Base-by-base conservation (phyloP, 2,888 invertebrate genomes). In the Philaethria dido region DNA sequence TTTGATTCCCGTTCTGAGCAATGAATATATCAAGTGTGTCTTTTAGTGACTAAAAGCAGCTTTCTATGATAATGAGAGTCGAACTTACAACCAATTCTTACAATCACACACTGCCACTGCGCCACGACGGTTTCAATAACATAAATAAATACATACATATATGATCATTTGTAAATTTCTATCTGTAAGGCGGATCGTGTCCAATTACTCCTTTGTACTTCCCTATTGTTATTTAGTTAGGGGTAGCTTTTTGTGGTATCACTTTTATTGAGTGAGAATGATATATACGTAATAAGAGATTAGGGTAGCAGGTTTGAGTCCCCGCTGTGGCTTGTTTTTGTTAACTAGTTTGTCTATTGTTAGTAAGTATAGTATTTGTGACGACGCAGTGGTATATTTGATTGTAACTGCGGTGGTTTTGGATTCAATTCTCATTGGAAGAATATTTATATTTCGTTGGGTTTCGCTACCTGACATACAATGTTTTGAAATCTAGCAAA, bases 201-300 rank as follows among this genome's bases (percentile, higher is more conserved):
- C 77, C 73, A 77, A 77, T 78, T 78, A 77, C 73, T 73, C 66
- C 64, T 69, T 63, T 69, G 61, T 55, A 64, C 67, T 70, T 62
- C 70, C 68, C 67, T 50, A 69, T 64, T 72, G 71, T 74, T 85
- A 84, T 80, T 72, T 83, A 80, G 80, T 77, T 73, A 71, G 74
- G 74, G 73, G 72, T 29, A 16, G 25, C 6, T 44, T 44, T 60
- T 60, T 60, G 59, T 13, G 59, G 59, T 45, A 29, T 29, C 48
- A 4, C 29, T 16, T 54, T 33, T 33, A 54, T 54, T 33, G 52
- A 54, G 29, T 54, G 52, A 54, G 33, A 33, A 54, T 54, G 52
- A 54, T 33, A 54, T 54, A 33, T 54, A 16, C 22, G 33, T 9
- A 8, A 8, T 4, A 33, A 16, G n/a, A 9, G 33, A 54, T 29